Percentiles rank a stretch among this genome's conserved stretches.
These are phyloP conservation scores for Creontiades dilutus DNA, from an alignment of 2,888 invertebrate species.

Conservation along the genomic window DNA sequence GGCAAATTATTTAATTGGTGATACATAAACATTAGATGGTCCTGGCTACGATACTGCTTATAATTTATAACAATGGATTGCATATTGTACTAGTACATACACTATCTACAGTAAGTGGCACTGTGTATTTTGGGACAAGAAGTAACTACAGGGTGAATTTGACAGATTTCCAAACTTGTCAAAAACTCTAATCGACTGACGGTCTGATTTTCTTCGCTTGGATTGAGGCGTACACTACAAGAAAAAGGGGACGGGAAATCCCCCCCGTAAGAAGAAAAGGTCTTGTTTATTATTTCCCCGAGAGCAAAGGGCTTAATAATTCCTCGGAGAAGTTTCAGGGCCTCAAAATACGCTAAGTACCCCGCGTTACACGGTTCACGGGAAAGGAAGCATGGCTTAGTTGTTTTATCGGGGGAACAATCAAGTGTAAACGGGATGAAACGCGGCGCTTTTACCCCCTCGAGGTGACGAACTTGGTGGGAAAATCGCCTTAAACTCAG, in stretches of 20 bases:
- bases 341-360: conserved; percentile 48
- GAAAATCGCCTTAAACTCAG: conserved; percentile 71
- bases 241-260: not conserved
- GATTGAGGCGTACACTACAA: no score
- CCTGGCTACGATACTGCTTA: no score
- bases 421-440: conserved; percentile 71
- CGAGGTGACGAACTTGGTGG: conserved; percentile 71
- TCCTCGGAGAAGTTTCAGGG: conserved; percentile 35
- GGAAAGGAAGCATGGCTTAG: conserved; percentile 55
- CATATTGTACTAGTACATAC: no score
- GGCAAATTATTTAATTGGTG: no score
- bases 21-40: no score
- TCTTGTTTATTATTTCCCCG: conserved; percentile 44
- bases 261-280: not conserved
- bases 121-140: no score
- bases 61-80: no score
- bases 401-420: conserved; percentile 71
- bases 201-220: no score
- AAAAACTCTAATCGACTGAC: no score
- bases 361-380: conserved; percentile 69
- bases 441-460: conserved; percentile 52
- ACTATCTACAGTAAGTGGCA: no score
- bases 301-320: conserved; percentile 44
- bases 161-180: no score
- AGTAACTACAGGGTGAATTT: no score